Evolutionary conservation across 2,797 vertebrate species (phyloP), one percentile per base, ranked within the genome.

Genomic region (Paramormyrops hopkinsi): DNA sequence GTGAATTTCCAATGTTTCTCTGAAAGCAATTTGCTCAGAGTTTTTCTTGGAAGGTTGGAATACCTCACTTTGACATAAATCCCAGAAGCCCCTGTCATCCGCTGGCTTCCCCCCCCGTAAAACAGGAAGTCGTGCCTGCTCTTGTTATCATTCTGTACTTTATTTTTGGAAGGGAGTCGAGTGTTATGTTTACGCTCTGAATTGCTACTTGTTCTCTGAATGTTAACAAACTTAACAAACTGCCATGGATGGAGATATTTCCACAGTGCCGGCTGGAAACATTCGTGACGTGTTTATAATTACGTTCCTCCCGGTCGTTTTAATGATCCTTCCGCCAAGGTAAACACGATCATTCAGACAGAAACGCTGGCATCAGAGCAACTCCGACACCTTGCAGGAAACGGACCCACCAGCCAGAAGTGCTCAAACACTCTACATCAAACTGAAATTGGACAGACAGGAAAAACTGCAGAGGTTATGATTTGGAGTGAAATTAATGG

Each of bases 331-430:
- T 56, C 41, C 25, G 46, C 44, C 86, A 73, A 1, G 91, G 90
- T 92, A 90, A 93, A 93, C 92, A 79, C 25, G 0, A 41, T 83
- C 48, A 22, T 85, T 83, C 92, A 25, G 65, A 89, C 88, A n/a
- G 41, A 89, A 53, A 89, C 53, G 5, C 14, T 54, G 54, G 65
- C 84, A 65, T 88, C 65, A 65, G 79, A 25, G n/a, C 14, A 37
- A 11, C 56, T 50, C 19, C 51, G 87, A 88, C 69, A 53, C 44
- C 73, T 53, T 46, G n/a, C 76, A 83, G 88, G 54, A 89, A 89
- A 82, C 22, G 4, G 25, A 1, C 46, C 25, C 50, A 7, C 12
- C 25, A 19, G 51, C 25, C 37, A 59, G 29, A 79, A 3, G 25
- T 8, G 12, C 41, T 62, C 7, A 53, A 41, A 51, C 79, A 6